Base-by-base conservation (phyloP, 2,797 vertebrate genomes). In the Rhinogobio ventralis region DNA sequence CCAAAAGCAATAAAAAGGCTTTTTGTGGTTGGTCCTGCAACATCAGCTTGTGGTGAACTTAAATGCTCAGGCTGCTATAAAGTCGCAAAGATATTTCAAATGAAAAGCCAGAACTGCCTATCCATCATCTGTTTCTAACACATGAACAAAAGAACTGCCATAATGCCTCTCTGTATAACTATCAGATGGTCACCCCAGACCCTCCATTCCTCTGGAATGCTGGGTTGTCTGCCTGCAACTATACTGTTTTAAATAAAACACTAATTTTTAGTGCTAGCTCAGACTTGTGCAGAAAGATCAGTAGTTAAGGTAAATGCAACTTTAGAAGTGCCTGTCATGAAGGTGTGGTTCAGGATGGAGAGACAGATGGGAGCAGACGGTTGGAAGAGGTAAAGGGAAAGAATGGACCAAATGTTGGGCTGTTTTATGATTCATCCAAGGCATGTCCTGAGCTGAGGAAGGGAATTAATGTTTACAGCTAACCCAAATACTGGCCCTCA, bases 31-130 rank as follows among this genome's bases (percentile, higher is more conserved):
- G 28, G 28, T 67, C 19, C 45, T 69, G 33, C 33, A 68, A 55
- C 55, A 69, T 80, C 64, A 51, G 49, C 51, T 81, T 57, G 36
- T 14, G 68, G 79, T 45, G 36, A 71, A 60, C 53, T 81, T 81
- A 45, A 66, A 76, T 39, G 84, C 73, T 76, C 69, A 42, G 51
- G 67, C 49, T 87, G 45, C 82, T 72, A 67, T 25, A 82, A 39
- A 71, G 79, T 86, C 77, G 87, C 85, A 88, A 82, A 88, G 30
- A 82, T 79, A 86, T 87, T 88, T 81, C 15, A 39, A 71, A 71
- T 8, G 4, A 28, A 64, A 74, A 53, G 36, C 73, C n/a, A 62
- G 45, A 28, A 49, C 5, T 66, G 42, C 14, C 23, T n/a, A 75
- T 66, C 30, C 57, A 67, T 83, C 57, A 75, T 82, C 45, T 53